Evolutionary conservation across 2,113 vertebrate species (phyloP), one percentile per base, ranked within the genome.

Genomic region (Ammodytes marinus): DNA sequence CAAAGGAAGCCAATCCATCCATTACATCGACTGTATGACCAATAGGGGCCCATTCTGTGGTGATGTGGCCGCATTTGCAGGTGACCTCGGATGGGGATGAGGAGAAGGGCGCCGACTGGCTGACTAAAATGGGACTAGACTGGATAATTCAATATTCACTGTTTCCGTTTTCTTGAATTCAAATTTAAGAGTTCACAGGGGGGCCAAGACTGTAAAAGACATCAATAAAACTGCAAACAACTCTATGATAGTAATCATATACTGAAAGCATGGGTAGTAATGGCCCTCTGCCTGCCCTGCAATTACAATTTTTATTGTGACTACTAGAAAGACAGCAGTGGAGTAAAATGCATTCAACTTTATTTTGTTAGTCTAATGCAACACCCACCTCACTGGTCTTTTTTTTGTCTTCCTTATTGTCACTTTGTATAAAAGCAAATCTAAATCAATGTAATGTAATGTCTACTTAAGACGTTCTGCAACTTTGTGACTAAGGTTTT

Each of bases 31-130:
- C 14, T 64, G 35, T 59, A 59, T 42, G 65, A 72, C 67, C 65
- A 58, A 54, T 79, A 45, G 72, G 66, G 60, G 68, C 66, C 75
- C 40, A 77, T 72, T 88, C 45, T 67, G 84, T 67, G 78, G 69
- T 60, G 64, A 59, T 86, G 79, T 78, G 69, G 74, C 50, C 60
- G 80, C 77, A 47, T 17, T 63, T 12, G 5, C 67, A 76, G 71
- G 66, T 74, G 47, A 69, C 72, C 67, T 74, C 5, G 8, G 50
- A 17, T 27, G 63, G 37, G 57, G 55, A 37, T n/a, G 57, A 77
- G 58, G 47, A 64, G 60, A 43, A 61, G 12, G 19, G 61, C 3
- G n/a, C 52, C 27, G 37, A 37, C 55, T 45, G 47, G 15, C 35
- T 15, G 82, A 79, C 53, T 27, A 4, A 27, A 80, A 37, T 45